phyloP scores from a whole-genome alignment of 2,888 invertebrate species.

The Atethmia centrago region DNA sequence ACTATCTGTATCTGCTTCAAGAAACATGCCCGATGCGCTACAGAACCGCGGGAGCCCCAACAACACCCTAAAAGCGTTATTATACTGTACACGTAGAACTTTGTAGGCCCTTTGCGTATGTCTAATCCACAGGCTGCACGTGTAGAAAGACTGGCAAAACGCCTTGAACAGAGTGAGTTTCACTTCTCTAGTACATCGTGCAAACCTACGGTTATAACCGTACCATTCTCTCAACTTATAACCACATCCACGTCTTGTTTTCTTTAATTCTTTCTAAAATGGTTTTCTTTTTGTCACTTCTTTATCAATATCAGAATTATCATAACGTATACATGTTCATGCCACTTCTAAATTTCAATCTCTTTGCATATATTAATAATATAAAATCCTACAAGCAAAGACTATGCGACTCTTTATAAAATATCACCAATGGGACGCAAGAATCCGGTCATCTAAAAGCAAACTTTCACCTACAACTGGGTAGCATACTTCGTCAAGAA shows the following conservation, averaged over 20 bases:
- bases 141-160: too few species aligned
- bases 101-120: too few species aligned
- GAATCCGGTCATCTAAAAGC: slow-evolving; percentile 78
- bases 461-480: slow-evolving; percentile 82
- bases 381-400: slow-evolving; percentile 12
- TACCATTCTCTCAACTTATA: too few species aligned
- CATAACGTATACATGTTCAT: not conserved
- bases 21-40: too few species aligned
- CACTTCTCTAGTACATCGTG: too few species aligned
- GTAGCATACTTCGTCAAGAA: slow-evolving; percentile 86
- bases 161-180: too few species aligned
- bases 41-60: too few species aligned
- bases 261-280: not conserved
- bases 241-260: too few species aligned
- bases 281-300: not conserved
- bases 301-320: not conserved
- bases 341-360: not conserved
- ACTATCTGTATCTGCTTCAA: too few species aligned
- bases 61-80: too few species aligned
- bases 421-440: slow-evolving; percentile 72
- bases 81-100: too few species aligned
- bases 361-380: not conserved
- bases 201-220: not conserved
- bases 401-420: slow-evolving; percentile 56
- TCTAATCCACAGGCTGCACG: too few species aligned